Percentiles rank a stretch among this genome's conserved stretches.
Conservation (phyloP, 2,888 invertebrate genomes). For the Tinea semifulvella region DNA sequence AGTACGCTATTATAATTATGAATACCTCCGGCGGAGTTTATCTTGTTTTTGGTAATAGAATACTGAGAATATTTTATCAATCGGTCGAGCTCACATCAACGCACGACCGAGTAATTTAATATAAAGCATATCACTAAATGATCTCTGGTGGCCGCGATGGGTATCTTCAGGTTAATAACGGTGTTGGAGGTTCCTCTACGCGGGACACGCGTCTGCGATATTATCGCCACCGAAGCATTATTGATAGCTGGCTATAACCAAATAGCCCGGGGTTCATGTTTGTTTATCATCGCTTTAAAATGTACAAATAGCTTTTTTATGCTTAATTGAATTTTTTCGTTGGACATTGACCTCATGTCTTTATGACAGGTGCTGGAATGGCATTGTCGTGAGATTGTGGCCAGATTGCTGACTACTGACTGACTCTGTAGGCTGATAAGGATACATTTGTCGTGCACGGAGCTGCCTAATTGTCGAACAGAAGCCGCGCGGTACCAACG, state of each 20-base stretch:
- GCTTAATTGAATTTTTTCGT: constrained; percentile 48
- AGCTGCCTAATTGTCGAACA: constrained; percentile 56
- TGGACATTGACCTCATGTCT: constrained; percentile 39
- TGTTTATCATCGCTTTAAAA: constrained; percentile 59
- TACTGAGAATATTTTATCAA: constrained; percentile 58
- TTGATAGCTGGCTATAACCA: constrained; percentile 59
- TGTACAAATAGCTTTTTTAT: constrained; percentile 31
- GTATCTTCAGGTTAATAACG: constrained; percentile 62
- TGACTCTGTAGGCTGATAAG: constrained; percentile 32
- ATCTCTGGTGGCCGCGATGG: constrained; percentile 54
- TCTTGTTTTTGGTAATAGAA: constrained; percentile 64
- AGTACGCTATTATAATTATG: constrained; percentile 24
- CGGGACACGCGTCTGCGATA: constrained; percentile 60
- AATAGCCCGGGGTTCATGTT: constrained; percentile 60
- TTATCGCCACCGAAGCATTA: constrained; percentile 58
- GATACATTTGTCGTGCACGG: constrained; percentile 31
- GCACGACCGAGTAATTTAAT: constrained; percentile 67
- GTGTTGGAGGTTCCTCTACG: constrained; percentile 55
- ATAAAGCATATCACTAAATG: constrained; percentile 66
- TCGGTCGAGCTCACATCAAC: constrained; percentile 29
- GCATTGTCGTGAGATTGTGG: constrained; percentile 61
- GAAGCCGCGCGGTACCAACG: constrained; percentile 42
- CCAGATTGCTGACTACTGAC: constrained; percentile 48
- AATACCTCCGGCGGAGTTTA: constrained; percentile 52
- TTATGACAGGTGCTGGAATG: constrained; percentile 63